Conservation (phyloP, 1,140 invertebrate species). For the Apocrypta bakeri region DNA sequence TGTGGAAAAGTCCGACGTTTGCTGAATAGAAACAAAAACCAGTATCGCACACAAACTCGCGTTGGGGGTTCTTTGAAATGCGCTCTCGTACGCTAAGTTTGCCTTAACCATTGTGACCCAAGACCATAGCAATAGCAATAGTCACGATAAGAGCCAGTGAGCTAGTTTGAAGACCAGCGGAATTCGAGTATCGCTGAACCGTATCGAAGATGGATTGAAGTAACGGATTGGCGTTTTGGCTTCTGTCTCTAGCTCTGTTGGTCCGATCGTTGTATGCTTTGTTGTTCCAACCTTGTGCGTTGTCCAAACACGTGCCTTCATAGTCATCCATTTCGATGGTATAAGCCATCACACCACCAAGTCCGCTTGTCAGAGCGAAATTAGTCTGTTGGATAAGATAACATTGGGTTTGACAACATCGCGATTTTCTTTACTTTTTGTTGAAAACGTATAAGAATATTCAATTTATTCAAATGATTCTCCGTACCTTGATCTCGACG, state of each 20-base stretch:
- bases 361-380: not conserved
- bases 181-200: constrained; percentile 26
- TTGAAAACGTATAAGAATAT: too few relatives aligned
- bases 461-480: too few relatives aligned
- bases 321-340: constrained; percentile 49
- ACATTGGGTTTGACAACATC: too few relatives aligned
- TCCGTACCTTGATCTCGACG: constrained; percentile 29
- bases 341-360: constrained; percentile 48
- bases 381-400: constrained; percentile 3
- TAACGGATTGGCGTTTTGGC: not conserved
- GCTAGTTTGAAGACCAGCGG: not conserved
- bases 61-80: not conserved
- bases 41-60: not conserved
- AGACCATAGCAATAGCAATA: not conserved
- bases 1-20: too few relatives aligned
- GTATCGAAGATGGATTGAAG: constrained; percentile 40
- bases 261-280: not conserved
- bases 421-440: too few relatives aligned
- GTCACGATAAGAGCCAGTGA: not conserved
- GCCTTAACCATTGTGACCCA: not conserved
- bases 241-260: not conserved
- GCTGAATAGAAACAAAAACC: too few relatives aligned
- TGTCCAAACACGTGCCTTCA: not conserved
- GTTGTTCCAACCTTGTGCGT: not conserved
- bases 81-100: not conserved